phyloP scores from a whole-genome alignment of 2,113 vertebrate species.

The Sceloporus tristichus region DNA sequence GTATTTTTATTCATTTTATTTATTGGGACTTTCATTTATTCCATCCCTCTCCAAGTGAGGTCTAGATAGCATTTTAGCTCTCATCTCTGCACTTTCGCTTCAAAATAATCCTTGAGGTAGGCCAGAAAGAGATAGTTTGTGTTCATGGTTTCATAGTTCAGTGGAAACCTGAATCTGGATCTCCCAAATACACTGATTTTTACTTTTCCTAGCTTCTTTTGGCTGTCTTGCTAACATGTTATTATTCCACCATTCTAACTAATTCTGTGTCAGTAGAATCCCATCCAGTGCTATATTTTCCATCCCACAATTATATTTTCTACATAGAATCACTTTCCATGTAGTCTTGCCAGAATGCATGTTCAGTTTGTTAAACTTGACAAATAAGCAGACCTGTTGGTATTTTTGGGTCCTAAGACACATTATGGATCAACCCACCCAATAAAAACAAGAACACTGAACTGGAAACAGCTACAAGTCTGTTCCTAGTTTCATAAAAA shows the following conservation, averaged over 20 bases:
- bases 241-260: not conserved
- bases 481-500: too few species aligned
- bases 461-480: too few species aligned
- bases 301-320: conserved; percentile 10
- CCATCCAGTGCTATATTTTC: not conserved
- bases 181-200: not conserved
- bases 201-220: not conserved
- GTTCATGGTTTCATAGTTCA: too few species aligned
- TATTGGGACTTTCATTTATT: not conserved
- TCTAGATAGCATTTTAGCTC: too few species aligned
- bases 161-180: not conserved
- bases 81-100: too few species aligned
- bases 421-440: too few species aligned
- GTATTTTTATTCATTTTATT: not conserved
- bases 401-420: too few species aligned
- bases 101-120: too few species aligned
- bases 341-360: not conserved
- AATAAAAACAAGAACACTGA: too few species aligned
- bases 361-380: too few species aligned
- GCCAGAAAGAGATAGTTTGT: too few species aligned
- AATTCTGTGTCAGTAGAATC: not conserved
- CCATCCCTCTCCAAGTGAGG: not conserved
- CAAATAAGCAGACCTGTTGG: not conserved
- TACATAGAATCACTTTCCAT: not conserved
- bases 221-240: not conserved